Evolutionary conservation across 2,888 invertebrate species (phyloP), one percentile per base, ranked within the genome.

Genomic region (Pegoplata infirma): DNA sequence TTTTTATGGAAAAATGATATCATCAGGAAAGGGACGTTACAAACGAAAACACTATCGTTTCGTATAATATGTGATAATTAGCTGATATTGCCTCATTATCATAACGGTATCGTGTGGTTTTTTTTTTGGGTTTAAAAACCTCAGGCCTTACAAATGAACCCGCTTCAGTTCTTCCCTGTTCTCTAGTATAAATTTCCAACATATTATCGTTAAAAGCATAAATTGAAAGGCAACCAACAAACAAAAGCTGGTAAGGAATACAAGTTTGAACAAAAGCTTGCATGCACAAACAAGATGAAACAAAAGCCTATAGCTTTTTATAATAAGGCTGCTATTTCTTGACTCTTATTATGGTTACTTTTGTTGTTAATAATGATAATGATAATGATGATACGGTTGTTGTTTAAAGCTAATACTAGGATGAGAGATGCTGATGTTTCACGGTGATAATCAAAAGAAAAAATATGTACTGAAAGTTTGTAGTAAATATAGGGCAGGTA

Each of bases 401-500:
- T 49, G 21, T n/a, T 14, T 36, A 19, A 16, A 19, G 23, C 17
- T 16, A 40, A 40, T 49, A 21, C 6, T n/a, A n/a, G 32, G 51
- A 28, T 64, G 63, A 36, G 63, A 36, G n/a, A 32, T 23, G 53
- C 16, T 66, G 64, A 28, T 67, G 21, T 19, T 51, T 47, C 16
- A 21, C 17, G 28, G 58, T 68, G 67, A 47, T 75, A 47, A 61
- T 19, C 25, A 21, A 75, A 61, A 36, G 40, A 55, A 36, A 68
- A 25, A 67, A 61, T 55, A 61, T 59, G 17, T 63, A 49, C 49
- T 49, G n/a, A 21, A 3, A 25, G 23, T n/a, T 8, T 19, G 40
- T 23, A 6, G 25, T 19, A 21, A 56, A 44, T 19, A 16, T 16
- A n/a, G n/a, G n/a, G n/a, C n/a, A n/a, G n/a, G n/a, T n/a, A n/a